Percentiles rank a stretch among this genome's conserved stretches.
These are phyloP conservation scores for Lynx canadensis DNA, from an alignment of 2,113 vertebrate genomes.

Conservation along the genomic window DNA sequence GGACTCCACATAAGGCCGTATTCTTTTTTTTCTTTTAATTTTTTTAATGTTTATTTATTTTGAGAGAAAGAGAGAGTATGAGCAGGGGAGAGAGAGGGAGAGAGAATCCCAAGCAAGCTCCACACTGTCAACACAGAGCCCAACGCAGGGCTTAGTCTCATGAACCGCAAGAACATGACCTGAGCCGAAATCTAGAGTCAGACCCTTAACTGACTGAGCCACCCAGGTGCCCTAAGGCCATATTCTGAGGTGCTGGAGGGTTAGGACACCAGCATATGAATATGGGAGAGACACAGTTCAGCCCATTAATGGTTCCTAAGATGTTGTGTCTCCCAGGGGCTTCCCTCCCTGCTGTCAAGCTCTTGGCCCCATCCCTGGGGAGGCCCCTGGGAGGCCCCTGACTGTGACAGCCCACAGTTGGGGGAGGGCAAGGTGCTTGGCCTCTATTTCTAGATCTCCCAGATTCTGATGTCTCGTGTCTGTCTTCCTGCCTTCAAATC, in stretches of 20 bases:
- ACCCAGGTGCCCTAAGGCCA: neutral
- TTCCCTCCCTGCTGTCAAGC: neutral
- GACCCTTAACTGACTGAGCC: too few relatives aligned
- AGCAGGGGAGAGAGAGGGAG: too few relatives aligned
- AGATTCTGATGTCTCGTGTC: neutral
- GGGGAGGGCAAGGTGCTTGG: neutral
- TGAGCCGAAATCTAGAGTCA: too few relatives aligned
- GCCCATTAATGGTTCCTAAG: neutral
- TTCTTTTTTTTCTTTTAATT: too few relatives aligned
- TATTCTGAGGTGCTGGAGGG: neutral
- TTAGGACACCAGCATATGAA: neutral
- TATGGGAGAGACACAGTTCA: neutral
- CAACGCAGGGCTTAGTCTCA: too few relatives aligned
- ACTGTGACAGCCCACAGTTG: neutral
- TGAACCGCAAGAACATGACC: too few relatives aligned
- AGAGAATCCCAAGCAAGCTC: too few relatives aligned
- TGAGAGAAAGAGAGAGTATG: too few relatives aligned
- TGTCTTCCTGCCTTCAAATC: neutral
- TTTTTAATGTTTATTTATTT: too few relatives aligned
- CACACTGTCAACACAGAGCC: too few relatives aligned
- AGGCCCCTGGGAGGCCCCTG: neutral
- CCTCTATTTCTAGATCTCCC: neutral
- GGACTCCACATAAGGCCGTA: neutral
- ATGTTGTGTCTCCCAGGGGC: too few relatives aligned
- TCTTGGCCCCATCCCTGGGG: neutral